A percentile compares a stretch with the other conserved stretches of the same genome.
Evolutionary conservation across 2,797 vertebrate species (phyloP).

Genomic region (Falco novaeseelandiae): DNA sequence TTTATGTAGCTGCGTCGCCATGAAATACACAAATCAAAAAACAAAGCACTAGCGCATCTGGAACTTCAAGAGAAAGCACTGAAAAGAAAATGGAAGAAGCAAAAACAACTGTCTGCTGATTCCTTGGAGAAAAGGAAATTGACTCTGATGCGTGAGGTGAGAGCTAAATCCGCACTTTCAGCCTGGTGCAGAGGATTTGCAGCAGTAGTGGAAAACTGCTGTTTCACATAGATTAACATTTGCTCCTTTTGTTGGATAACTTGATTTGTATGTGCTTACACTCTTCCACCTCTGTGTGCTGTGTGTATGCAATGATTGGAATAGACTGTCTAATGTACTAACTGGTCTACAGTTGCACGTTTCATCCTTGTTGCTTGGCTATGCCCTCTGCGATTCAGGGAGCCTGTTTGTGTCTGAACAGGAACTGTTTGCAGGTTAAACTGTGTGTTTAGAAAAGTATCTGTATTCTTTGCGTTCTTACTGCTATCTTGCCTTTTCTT

Average conservation of each 20-base stretch:
- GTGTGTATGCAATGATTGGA: rapidly evolving
- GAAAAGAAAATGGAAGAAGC: slow-evolving; percentile 76
- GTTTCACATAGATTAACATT: background rate
- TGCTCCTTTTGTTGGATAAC: background rate
- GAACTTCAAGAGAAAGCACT: slow-evolving; percentile 87
- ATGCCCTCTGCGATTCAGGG: background rate
- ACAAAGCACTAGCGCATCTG: slow-evolving; percentile 85
- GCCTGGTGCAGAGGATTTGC: background rate
- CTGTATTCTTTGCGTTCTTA: background rate
- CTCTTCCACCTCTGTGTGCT: background rate
- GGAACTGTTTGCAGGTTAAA: background rate
- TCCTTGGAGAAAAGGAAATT: slow-evolving; percentile 81
- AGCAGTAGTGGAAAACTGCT: background rate
- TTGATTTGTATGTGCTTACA: rapidly evolving
- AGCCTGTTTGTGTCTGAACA: background rate
- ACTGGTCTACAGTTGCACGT: rapidly evolving
- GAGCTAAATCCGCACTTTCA: background rate
- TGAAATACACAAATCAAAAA: slow-evolving; percentile 91
- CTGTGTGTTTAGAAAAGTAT: background rate
- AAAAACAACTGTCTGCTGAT: slow-evolving; percentile 64
- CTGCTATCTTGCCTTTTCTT: background rate
- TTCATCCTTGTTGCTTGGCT: background rate
- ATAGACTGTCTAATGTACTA: background rate
- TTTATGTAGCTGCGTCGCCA: slow-evolving; percentile 81
- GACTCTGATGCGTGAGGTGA: slow-evolving; percentile 88